These are phyloP conservation scores for Pomacea maculata DNA, from an alignment of 1,140 invertebrate genomes.

Conservation along the genomic window DNA sequence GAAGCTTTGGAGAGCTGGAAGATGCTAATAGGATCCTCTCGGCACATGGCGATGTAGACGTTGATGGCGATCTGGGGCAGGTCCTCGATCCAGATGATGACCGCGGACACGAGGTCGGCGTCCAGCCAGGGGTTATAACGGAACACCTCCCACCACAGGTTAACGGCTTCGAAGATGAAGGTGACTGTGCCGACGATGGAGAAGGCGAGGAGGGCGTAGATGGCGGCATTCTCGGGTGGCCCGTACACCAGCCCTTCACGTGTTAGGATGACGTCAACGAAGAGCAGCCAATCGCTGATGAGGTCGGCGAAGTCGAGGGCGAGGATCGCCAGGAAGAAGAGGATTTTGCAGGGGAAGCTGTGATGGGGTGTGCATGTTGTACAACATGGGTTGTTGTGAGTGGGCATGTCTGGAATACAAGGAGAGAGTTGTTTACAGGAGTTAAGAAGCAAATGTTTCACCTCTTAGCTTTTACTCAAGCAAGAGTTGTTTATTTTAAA, in stretches of 20 bases:
- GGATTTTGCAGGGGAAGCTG: conserved; percentile 38
- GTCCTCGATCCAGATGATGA: conserved; percentile 55
- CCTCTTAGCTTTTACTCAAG: too few species aligned
- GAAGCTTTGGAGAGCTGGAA: conserved; percentile 54
- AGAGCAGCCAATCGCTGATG: conserved; percentile 56
- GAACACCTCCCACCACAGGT: conserved; percentile 50
- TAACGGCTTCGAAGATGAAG: conserved; percentile 48
- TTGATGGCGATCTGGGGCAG: conserved; percentile 54
- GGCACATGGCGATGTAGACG: conserved; percentile 48
- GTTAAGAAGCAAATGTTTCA: too few species aligned
- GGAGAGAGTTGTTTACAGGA: too few species aligned
- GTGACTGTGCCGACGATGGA: conserved; percentile 54
- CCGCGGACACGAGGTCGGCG: conserved; percentile 42
- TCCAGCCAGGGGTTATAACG: conserved; percentile 47
- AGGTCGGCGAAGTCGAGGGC: conserved; percentile 46
- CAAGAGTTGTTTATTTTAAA: too few species aligned
- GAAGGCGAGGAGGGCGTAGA: conserved; percentile 46
- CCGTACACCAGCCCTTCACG: conserved; percentile 56
- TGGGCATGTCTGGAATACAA: background rate
- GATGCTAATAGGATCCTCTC: conserved; percentile 56
- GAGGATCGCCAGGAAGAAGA: conserved; percentile 45
- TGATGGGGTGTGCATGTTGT: conserved; percentile 15
- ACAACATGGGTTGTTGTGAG: background rate
- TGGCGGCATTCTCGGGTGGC: conserved; percentile 34
- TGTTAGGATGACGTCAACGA: conserved; percentile 41